Evolutionary conservation across 1,140 invertebrate genomes (phyloP).

Genomic region (Drosophila aff.): DNA sequence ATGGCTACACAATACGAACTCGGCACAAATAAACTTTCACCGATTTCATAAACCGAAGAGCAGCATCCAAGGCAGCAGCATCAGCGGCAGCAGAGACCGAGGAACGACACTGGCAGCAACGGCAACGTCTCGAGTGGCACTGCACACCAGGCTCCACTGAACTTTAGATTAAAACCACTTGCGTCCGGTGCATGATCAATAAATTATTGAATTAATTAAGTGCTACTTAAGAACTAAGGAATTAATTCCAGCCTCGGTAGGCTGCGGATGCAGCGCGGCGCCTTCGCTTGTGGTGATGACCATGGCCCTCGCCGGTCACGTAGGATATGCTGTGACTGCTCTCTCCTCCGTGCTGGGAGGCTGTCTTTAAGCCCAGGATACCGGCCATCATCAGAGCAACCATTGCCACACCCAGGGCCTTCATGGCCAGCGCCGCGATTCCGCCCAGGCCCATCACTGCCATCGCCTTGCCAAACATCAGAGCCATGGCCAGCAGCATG

Average conservation of each 20-base stretch:
- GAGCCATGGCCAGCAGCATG: slow-evolving; percentile 87
- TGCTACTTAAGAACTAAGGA: slow-evolving; percentile 44
- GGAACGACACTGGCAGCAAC: not conserved
- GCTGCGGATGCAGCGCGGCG: slow-evolving; percentile 85
- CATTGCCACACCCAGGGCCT: slow-evolving; percentile 88
- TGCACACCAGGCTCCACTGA: slow-evolving; percentile 34
- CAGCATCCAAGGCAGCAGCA: slow-evolving; percentile 39
- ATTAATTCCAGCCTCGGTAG: slow-evolving; percentile 87
- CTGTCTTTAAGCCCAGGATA: slow-evolving; percentile 90
- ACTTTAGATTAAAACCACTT: slow-evolving; percentile 34
- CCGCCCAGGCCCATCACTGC: slow-evolving; percentile 90
- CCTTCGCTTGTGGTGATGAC: slow-evolving; percentile 86
- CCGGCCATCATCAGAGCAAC: slow-evolving; percentile 90
- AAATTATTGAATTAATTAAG: slow-evolving; percentile 75
- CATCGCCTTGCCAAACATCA: slow-evolving; percentile 91
- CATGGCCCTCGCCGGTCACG: slow-evolving; percentile 87
- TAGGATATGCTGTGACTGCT: slow-evolving; percentile 90
- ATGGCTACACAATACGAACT: slow-evolving; percentile 64
- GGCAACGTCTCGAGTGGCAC: slow-evolving; percentile 31
- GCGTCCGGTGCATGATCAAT: slow-evolving; percentile 53
- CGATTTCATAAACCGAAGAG: slow-evolving; percentile 68
- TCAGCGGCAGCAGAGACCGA: slow-evolving; percentile 10
- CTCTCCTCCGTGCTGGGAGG: slow-evolving; percentile 87
- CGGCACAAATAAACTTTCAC: slow-evolving; percentile 79
- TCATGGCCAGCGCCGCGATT: slow-evolving; percentile 90